These are phyloP conservation scores for Synanthedon vespiformis DNA, from an alignment of 2,888 invertebrate species.

Conservation along the genomic window DNA sequence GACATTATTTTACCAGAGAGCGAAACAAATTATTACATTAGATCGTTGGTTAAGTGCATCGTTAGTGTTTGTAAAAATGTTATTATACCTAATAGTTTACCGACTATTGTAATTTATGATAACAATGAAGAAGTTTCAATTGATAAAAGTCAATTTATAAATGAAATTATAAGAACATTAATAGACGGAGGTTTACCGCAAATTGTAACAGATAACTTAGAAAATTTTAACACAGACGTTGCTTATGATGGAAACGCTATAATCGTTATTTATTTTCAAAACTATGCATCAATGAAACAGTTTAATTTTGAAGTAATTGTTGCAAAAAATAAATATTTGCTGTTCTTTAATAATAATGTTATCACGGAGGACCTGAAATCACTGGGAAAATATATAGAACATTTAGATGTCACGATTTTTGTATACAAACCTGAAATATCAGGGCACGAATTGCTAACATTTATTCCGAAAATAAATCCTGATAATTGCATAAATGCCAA, in stretches of 20 bases:
- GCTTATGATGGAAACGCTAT: too few species aligned
- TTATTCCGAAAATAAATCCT: slow-evolving; percentile 24
- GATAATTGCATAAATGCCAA: slow-evolving; percentile 20
- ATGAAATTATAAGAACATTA: slow-evolving; percentile 1
- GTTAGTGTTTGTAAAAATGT: neutral
- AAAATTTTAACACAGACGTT: too few species aligned
- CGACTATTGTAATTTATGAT: slow-evolving; percentile 2
- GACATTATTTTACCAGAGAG: neutral
- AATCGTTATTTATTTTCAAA: too few species aligned
- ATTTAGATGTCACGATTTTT: too few species aligned
- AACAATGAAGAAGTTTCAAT: neutral
- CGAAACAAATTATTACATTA: neutral
- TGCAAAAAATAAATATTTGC: slow-evolving; percentile 24
- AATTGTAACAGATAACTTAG: too few species aligned
- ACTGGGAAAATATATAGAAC: too few species aligned
- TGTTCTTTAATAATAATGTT: slow-evolving; percentile 22
- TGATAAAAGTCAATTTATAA: neutral
- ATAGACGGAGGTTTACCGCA: neutral
- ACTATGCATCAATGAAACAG: too few species aligned
- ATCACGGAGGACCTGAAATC: slow-evolving; percentile 14
- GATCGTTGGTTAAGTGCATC: neutral
- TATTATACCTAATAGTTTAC: neutral
- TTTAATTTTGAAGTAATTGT: too few species aligned
- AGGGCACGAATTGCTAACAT: slow-evolving; percentile 18
- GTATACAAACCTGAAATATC: slow-evolving; percentile 3